phyloP scores from a whole-genome alignment of 2,113 vertebrate species.

The Carassius gibelio region DNA sequence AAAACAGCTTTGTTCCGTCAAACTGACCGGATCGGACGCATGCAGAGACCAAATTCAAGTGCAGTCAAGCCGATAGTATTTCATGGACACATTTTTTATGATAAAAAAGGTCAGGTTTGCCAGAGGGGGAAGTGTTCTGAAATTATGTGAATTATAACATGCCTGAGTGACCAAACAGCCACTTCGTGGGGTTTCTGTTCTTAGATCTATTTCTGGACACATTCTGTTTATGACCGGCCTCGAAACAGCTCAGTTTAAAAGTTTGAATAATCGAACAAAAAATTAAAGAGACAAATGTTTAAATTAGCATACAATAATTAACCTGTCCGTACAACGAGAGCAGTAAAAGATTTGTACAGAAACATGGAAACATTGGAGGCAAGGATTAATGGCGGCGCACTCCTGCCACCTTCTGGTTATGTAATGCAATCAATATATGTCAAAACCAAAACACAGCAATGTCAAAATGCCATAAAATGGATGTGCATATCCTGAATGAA shows the following conservation, averaged over 20 bases:
- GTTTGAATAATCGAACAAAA: neutral
- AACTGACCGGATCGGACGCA: conserved; percentile 34
- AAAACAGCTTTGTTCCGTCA: conserved; percentile 20
- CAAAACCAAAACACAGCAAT: neutral
- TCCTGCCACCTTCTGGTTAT: conserved; percentile 74
- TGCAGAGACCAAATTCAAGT: conserved; percentile 34
- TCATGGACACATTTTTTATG: neutral
- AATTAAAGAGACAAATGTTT: neutral
- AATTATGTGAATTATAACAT: conserved; percentile 24
- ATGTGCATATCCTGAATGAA: neutral
- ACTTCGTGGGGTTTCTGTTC: conserved; percentile 3
- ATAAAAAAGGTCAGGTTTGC: conserved; percentile 27
- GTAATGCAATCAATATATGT: no score
- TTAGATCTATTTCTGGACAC: neutral
- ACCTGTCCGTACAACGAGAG: neutral
- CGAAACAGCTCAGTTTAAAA: neutral
- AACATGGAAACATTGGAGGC: neutral
- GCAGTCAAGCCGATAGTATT: conserved; percentile 15
- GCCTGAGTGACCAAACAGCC: neutral
- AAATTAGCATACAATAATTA: neutral
- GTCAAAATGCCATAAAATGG: conserved; percentile 38
- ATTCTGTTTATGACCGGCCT: neutral
- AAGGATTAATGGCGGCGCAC: conserved; percentile 34
- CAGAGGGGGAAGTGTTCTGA: conserved; percentile 9
- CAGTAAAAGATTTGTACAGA: neutral